Evolutionary conservation across 1,140 invertebrate species (phyloP).

Genomic region (Drosophila nigrodunni): DNA sequence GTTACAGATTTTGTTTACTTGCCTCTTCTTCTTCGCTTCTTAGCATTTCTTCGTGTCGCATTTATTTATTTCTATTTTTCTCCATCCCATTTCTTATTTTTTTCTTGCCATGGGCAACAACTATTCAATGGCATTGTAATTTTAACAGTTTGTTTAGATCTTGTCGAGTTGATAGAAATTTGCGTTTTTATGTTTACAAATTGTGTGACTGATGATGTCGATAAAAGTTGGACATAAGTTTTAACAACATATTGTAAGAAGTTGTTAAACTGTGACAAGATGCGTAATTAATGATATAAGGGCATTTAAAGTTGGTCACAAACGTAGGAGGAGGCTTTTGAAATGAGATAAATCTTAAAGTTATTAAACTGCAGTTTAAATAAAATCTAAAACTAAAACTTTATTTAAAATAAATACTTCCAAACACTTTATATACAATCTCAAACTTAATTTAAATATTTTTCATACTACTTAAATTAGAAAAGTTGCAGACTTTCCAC

Average conservation of each 20-base stretch:
- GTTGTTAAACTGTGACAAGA: conserved; percentile 13
- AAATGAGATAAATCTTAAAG: too few species aligned
- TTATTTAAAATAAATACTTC: too few species aligned
- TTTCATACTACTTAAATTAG: too few species aligned
- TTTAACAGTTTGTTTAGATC: conserved; percentile 57
- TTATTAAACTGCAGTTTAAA: too few species aligned
- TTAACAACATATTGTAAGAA: conserved; percentile 27
- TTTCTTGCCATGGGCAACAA: conserved; percentile 7
- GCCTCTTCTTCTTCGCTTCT: conserved; percentile 10
- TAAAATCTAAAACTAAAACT: too few species aligned
- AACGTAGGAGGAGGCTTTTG: too few species aligned
- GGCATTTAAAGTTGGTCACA: too few species aligned
- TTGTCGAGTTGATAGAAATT: conserved; percentile 46
- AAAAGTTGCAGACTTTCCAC: too few species aligned
- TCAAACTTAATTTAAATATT: too few species aligned
- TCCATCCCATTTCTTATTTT: not conserved
- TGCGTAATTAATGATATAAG: not conserved
- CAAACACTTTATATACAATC: too few species aligned
- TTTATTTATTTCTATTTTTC: not conserved
- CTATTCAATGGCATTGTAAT: conserved; percentile 50
- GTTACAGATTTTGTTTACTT: conserved; percentile 55
- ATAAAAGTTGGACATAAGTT: conserved; percentile 17
- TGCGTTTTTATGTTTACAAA: conserved; percentile 42
- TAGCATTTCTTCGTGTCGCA: not conserved
- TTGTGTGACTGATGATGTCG: conserved; percentile 54